Evolutionary conservation across 2,797 vertebrate species (phyloP).

Genomic region (Hydrophis major): DNA sequence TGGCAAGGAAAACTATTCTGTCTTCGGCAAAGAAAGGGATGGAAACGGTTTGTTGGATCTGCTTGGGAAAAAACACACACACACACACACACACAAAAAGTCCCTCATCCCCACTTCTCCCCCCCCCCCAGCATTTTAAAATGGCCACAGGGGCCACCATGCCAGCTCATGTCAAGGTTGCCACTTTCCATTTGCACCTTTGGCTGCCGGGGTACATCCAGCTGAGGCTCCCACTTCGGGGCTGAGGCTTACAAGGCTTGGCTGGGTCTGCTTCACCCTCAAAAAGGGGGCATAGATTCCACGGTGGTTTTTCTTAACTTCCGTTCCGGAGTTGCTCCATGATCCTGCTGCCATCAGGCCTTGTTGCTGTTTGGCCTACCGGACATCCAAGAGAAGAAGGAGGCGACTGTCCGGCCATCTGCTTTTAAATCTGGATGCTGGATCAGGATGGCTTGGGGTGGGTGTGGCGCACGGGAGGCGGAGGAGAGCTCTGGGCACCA

Average conservation of each 20-base stretch:
- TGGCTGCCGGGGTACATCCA: neutral
- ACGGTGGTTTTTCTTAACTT: neutral
- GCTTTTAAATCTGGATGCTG: neutral
- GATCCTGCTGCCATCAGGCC: neutral
- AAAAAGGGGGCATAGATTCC: neutral
- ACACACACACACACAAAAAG: too few species aligned
- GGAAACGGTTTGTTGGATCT: neutral
- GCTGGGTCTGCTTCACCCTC: neutral
- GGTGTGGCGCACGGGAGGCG: fast-evolving
- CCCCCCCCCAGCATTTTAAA: neutral
- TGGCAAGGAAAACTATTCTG: too few species aligned
- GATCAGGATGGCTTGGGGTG: neutral
- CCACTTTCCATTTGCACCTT: neutral
- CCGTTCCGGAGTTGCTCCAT: neutral
- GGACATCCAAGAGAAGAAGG: neutral
- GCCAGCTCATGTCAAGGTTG: neutral
- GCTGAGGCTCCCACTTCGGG: fast-evolving
- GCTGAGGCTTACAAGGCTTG: too few species aligned
- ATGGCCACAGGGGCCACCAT: fast-evolving
- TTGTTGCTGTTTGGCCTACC: neutral
- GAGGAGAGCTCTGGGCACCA: neutral
- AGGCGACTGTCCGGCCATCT: neutral
- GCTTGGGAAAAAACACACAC: neutral
- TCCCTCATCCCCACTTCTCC: too few species aligned
- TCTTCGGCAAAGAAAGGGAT: neutral